Evolutionary conservation across 2,888 invertebrate genomes (phyloP), one percentile per base, ranked within the genome.

Genomic region (Thera obeliscata): DNA sequence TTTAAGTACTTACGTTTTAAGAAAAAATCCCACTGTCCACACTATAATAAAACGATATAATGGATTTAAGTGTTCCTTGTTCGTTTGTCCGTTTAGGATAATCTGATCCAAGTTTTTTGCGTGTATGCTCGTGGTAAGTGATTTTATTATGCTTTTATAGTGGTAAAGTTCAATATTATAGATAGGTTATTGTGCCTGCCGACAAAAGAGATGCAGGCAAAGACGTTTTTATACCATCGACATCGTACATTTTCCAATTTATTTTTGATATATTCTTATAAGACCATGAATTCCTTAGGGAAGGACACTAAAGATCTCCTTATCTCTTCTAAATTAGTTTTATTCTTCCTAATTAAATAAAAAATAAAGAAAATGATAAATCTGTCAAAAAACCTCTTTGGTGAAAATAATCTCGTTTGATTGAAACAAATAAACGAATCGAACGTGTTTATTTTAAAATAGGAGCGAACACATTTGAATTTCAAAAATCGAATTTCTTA

Each of bases 91-190:
- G 48, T 55, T 55, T 38, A 7, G 48, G 50, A 54, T 55, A 63
- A 67, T 56, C 63, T 36, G 3, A 60, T 67, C 56, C 59, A 67
- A 33, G 41, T 35, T 59, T 59, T 67, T 63, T 59, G 33, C 43
- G 22, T 54, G 41, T 6, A 9, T 5, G 7, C 5, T 48, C 22
- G 6, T 46, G 48, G 60, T 22, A 50, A 1, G 3, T 7, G 2
- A 8, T 48, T 4, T 57, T 38, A 56, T 33, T 56, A 43, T 41
- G 52, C 33, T 61, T 54, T 61, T 49, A 38, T 41, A 55, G 38
- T 57, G 48, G 41, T 52, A 48, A 55, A 36, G 36, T 58, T 48
- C 2, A 22, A 4, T 64, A 64, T 54, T 58, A 59, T 54, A 9
- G 36, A 46, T 48, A 52, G n/a, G 22, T n/a, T n/a, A n/a, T n/a